phyloP scores from a whole-genome alignment of 2,113 vertebrate genomes.

The Percina caprodes region DNA sequence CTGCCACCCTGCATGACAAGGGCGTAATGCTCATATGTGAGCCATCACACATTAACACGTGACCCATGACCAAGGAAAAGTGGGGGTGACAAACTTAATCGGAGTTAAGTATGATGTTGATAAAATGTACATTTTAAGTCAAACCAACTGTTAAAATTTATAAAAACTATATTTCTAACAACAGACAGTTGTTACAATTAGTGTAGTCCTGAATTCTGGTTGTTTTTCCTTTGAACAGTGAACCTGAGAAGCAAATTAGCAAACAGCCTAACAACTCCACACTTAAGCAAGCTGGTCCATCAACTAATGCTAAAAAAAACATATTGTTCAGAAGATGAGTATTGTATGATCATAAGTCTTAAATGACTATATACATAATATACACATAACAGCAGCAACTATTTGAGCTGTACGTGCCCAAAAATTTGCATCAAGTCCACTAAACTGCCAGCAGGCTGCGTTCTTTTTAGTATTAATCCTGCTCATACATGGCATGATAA shows the following conservation, averaged over 20 bases:
- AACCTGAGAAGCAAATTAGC: constrained; percentile 20
- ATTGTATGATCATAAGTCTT: constrained; percentile 7
- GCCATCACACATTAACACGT: constrained; percentile 36
- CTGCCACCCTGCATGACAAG: constrained; percentile 67
- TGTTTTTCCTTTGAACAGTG: constrained; percentile 27
- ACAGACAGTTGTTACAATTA: neutral
- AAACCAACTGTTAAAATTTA: constrained; percentile 11
- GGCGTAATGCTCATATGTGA: constrained; percentile 43
- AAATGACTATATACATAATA: neutral
- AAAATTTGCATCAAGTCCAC: neutral
- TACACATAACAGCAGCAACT: neutral
- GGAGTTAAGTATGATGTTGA: constrained; percentile 42
- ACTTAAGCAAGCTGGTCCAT: constrained; percentile 5
- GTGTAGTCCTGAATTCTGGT: neutral
- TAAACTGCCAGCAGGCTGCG: constrained; percentile 1
- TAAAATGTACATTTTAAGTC: constrained; percentile 25
- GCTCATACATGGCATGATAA: constrained; percentile 21
- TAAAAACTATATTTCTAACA: constrained; percentile 26
- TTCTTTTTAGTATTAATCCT: constrained; percentile 24
- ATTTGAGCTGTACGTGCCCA: neutral
- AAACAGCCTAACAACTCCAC: neutral
- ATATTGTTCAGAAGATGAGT: neutral
- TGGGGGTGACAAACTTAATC: constrained; percentile 49
- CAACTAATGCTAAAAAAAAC: constrained; percentile 16
- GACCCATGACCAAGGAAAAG: constrained; percentile 26